Base-by-base conservation (phyloP, 2,888 invertebrate genomes). In the Lasioglossum leucozonium region DNA sequence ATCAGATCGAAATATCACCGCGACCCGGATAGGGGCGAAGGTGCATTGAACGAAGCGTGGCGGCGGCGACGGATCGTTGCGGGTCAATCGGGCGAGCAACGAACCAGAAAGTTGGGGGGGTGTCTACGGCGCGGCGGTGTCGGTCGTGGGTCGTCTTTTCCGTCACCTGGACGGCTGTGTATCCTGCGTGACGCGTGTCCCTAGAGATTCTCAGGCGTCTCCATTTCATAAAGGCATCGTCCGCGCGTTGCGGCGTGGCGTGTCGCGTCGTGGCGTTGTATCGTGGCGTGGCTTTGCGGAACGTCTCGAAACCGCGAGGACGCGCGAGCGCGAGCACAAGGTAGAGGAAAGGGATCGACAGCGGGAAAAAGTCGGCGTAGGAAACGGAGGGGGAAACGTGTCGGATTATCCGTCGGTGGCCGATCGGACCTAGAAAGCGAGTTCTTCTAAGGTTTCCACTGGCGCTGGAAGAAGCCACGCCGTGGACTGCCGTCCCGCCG, bases 381-480 rank as follows among this genome's bases (percentile, higher is more conserved):
- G 55, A 30, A 55, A 67, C 55, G 72, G 42, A 47, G 71, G 77
- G 65, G 51, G 77, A 81, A 74, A 58, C 81, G 82, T 76, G 85
- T 86, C 87, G 81, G 83, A 90, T 92, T 88, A 91, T 90, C 85
- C 87, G 82, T 47, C 82, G 76, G 71, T 62, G 85, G 77, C 73
- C 82, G 87, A 87, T 88, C 82, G 88, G 85, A 90, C 82, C 75
- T 80, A 81, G 84, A 87, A 89, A 81, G 83, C 74, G 76, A 58
- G 51, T 73, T 81, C 79, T 92, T 87, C 81, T 92, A 92, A 89
- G 93, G 93, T 92, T 93, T 93, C 93, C 87, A 69, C 86, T 85
- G 86, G 85, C 75, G 87, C 77, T 80, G 87, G 88, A 88, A 81
- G 93, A 93, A 93, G 93, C 93, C 93, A 87, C 72, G 79, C 78